Conservation (phyloP, 2,797 vertebrate species). For the Sebastes hopkinsi region DNA sequence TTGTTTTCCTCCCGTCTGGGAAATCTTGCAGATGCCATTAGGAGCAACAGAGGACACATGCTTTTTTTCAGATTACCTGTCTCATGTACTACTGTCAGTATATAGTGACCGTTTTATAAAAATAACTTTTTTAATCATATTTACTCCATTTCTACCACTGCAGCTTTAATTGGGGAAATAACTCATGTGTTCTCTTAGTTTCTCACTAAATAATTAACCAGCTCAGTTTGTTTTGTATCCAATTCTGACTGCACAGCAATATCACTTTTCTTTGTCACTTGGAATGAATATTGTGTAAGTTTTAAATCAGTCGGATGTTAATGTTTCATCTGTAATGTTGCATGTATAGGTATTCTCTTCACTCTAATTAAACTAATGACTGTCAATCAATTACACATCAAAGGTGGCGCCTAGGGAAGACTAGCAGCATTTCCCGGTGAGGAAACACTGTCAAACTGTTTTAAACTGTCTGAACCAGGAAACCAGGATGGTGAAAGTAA, state of each 20-base stretch:
- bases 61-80: no score
- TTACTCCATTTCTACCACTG: no score
- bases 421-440: background rate
- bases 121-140: no score
- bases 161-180: no score
- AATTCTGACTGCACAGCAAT: background rate
- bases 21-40: no score
- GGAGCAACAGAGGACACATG: no score
- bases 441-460: background rate
- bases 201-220: no score
- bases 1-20: no score
- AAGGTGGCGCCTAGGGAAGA: background rate
- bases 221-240: background rate
- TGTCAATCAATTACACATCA: background rate
- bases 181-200: no score
- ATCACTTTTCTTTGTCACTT: background rate
- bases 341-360: background rate
- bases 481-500: background rate
- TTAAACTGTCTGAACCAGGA: background rate
- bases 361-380: background rate
- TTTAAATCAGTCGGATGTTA: background rate
- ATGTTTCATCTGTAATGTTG: background rate
- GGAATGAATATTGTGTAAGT: background rate
- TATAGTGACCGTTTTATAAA: no score
- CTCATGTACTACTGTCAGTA: no score